Percentiles rank a stretch among this genome's conserved stretches.
These are phyloP conservation scores for Drosophila kuntzei DNA, from an alignment of 2,888 invertebrate species.

Conservation along the genomic window DNA sequence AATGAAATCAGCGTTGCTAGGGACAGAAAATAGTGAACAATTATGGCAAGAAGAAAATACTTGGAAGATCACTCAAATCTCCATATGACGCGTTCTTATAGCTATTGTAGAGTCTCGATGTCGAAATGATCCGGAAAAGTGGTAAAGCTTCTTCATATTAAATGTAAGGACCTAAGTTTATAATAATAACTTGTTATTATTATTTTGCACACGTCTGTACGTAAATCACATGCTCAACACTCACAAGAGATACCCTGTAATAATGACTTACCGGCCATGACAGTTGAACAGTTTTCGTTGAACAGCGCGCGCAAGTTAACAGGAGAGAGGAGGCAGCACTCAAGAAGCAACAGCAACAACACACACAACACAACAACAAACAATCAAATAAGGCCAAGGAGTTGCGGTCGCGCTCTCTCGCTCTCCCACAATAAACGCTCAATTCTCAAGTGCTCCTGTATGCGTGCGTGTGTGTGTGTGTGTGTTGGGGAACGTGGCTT, in stretches of 20 bases:
- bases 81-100: too few relatives aligned
- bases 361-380: conserved; percentile 50
- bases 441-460: conserved; percentile 21
- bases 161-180: too few relatives aligned
- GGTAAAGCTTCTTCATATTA: too few relatives aligned
- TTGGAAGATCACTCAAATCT: too few relatives aligned
- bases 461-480: conserved; percentile 34
- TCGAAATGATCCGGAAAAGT: too few relatives aligned
- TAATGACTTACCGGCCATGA: conserved; percentile 91
- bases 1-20: too few relatives aligned
- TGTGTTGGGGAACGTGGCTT: conserved; percentile 26
- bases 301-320: conserved; percentile 63
- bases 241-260: conserved; percentile 2
- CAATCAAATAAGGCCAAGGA: conserved; percentile 66
- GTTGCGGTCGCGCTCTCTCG: conserved; percentile 48
- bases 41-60: too few relatives aligned
- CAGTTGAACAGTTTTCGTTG: conserved; percentile 87
- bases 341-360: conserved; percentile 52
- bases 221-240: conserved; percentile 8
- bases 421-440: conserved; percentile 36
- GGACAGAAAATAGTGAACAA: too few relatives aligned
- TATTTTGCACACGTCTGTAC: too few relatives aligned
- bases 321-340: conserved; percentile 59
- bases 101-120: too few relatives aligned
- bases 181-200: too few relatives aligned